These are phyloP conservation scores for Acropternis orthonyx DNA, from an alignment of 2,797 vertebrate species.

Conservation along the genomic window DNA sequence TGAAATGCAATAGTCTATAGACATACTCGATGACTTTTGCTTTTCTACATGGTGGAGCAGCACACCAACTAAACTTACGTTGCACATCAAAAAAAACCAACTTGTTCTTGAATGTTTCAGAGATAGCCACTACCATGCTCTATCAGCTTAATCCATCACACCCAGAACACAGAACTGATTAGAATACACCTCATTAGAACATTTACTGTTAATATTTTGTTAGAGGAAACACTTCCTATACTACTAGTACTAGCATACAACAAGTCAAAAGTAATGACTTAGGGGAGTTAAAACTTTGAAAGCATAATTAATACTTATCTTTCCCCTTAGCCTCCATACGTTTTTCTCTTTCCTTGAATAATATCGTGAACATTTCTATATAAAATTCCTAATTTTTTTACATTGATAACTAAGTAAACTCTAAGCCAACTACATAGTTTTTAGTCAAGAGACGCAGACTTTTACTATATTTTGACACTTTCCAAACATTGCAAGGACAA, in stretches of 20 bases:
- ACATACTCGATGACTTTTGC: background rate
- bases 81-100: background rate
- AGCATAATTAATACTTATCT: background rate
- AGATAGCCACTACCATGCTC: background rate
- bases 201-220: background rate
- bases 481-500: background rate
- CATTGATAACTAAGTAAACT: background rate
- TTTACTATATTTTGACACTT: background rate
- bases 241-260: background rate
- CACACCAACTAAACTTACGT: background rate
- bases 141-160: background rate
- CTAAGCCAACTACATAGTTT: background rate
- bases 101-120: background rate
- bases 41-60: background rate
- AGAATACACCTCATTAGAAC: background rate
- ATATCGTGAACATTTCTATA: background rate
- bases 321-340: background rate
- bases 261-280: background rate
- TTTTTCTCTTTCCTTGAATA: background rate
- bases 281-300: background rate
- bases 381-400: background rate
- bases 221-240: background rate
- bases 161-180: background rate
- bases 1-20: background rate
- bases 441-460: background rate